Conservation (phyloP, 1,140 invertebrate species). For the Phymastichus coffea region DNA sequence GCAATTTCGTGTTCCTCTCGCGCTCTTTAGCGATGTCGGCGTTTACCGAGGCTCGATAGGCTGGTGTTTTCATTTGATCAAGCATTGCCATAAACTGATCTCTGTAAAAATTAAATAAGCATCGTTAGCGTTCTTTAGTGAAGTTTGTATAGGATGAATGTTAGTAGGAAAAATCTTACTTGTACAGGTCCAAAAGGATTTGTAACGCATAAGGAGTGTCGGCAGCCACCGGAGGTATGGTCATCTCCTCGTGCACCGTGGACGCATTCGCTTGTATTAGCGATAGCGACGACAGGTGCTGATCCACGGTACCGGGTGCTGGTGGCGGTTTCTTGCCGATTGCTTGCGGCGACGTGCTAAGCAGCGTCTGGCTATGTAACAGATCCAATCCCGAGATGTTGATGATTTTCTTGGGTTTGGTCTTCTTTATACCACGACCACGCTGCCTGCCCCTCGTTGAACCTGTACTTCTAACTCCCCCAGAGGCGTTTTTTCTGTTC, state of each 20-base stretch:
- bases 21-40: slow-evolving; percentile 79
- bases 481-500: slow-evolving; percentile 44
- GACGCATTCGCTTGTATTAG: slow-evolving; percentile 59
- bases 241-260: slow-evolving; percentile 75
- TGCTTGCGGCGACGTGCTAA: slow-evolving; percentile 75
- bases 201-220: slow-evolving; percentile 84
- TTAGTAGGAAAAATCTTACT: slow-evolving; percentile 33
- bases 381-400: slow-evolving; percentile 85
- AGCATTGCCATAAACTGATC: slow-evolving; percentile 82
- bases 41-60: slow-evolving; percentile 72
- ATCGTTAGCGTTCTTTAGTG: not conserved
- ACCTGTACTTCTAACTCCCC: slow-evolving; percentile 35
- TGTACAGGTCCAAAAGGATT: slow-evolving; percentile 78
- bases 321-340: slow-evolving; percentile 71
- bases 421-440: slow-evolving; percentile 58
- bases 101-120: slow-evolving; percentile 56
- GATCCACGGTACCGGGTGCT: slow-evolving; percentile 86
- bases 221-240: slow-evolving; percentile 73
- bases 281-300: slow-evolving; percentile 77
- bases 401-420: slow-evolving; percentile 64
- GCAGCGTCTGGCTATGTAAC: slow-evolving; percentile 85
- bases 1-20: slow-evolving; percentile 78
- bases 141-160: not conserved
- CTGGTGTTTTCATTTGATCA: slow-evolving; percentile 75
- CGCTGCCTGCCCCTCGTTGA: slow-evolving; percentile 47